These are phyloP conservation scores for Ochlodes sylvanus DNA, from an alignment of 2,888 invertebrate genomes.

Conservation along the genomic window DNA sequence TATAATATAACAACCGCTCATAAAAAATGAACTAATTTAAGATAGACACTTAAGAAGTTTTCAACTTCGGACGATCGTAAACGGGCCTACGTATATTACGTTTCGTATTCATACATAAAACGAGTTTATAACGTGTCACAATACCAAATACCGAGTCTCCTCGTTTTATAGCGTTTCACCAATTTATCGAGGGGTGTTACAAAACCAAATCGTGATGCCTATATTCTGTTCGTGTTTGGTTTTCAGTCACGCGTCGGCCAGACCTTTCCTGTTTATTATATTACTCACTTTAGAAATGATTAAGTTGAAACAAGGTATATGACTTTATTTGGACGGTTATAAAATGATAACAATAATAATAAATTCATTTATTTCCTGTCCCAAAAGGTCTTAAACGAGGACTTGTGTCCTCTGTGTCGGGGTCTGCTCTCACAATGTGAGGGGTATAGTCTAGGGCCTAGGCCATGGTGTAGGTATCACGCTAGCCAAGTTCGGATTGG, in stretches of 20 bases:
- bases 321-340: neutral
- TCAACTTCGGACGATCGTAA: constrained; percentile 30
- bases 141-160: constrained; percentile 53
- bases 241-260: constrained; percentile 68
- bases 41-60: constrained; percentile 23
- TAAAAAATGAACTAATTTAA: constrained; percentile 32
- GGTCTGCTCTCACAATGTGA: no score
- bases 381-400: no score
- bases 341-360: no score
- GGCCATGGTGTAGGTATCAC: no score
- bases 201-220: constrained; percentile 57
- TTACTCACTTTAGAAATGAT: constrained; percentile 39
- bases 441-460: no score
- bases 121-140: constrained; percentile 64
- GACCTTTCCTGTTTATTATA: constrained; percentile 50
- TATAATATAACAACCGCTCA: constrained; percentile 14
- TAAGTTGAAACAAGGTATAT: constrained; percentile 25
- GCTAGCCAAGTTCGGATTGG: no score
- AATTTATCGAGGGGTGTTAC: constrained; percentile 60
- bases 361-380: no score
- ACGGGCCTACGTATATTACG: constrained; percentile 28
- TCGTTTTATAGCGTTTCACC: constrained; percentile 55
- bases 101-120: constrained; percentile 32
- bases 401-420: no score
- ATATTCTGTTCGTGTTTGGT: constrained; percentile 69